phyloP scores from a whole-genome alignment of 64 coral and sea anemone species.

The Pocillopora damicornis region DNA sequence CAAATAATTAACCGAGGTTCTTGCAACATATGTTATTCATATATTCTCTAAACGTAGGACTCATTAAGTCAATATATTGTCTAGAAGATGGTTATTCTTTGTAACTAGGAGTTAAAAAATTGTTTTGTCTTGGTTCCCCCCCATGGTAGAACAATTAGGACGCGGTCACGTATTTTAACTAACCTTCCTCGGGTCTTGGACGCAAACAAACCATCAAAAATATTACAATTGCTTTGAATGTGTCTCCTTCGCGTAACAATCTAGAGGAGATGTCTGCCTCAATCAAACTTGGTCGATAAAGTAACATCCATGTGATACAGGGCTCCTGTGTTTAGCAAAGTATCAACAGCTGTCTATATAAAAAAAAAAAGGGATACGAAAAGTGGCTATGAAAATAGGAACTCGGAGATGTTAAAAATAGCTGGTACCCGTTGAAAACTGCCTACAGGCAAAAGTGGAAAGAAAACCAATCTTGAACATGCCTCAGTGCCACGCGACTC shows the following conservation, averaged over 20 bases:
- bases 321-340: background rate
- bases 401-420: background rate
- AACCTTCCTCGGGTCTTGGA: background rate
- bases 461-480: background rate
- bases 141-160: background rate
- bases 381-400: background rate
- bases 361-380: background rate
- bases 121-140: background rate
- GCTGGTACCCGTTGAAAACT: background rate
- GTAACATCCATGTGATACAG: background rate
- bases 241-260: background rate
- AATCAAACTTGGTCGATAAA: background rate
- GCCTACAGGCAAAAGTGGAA: slow-evolving; percentile 1
- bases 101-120: background rate
- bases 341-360: background rate
- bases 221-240: background rate
- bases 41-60: background rate
- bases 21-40: background rate
- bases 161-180: background rate
- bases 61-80: background rate
- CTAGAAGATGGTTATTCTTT: background rate
- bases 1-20: background rate
- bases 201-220: background rate
- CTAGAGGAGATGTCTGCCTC: background rate
- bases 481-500: background rate